Conservation (phyloP, 2,888 invertebrate species). For the Drosophila engyochracea region DNA sequence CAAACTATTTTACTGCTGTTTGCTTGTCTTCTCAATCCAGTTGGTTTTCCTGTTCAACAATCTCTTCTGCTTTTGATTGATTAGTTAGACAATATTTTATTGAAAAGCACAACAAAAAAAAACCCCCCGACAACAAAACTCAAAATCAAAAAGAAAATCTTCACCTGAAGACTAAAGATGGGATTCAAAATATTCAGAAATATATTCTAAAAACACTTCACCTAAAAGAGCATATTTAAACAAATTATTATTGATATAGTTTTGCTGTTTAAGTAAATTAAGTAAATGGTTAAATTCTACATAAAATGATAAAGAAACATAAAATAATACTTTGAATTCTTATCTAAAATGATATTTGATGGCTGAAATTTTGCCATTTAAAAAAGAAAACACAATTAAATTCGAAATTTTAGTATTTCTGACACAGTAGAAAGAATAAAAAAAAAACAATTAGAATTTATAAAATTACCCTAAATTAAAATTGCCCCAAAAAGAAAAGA, state of each 20-base stretch:
- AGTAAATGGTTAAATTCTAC: neutral
- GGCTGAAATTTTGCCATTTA: neutral
- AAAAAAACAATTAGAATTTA: neutral
- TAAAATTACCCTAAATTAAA: neutral
- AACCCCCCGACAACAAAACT: neutral
- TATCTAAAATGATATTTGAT: neutral
- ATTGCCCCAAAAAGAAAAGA: neutral
- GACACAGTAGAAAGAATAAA: neutral
- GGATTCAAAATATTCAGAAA: neutral
- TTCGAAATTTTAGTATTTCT: neutral
- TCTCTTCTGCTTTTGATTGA: slow-evolving; percentile 11
- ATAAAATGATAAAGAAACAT: neutral
- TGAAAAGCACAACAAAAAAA: neutral
- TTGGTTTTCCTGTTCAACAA: slow-evolving; percentile 3
- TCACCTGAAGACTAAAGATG: neutral
- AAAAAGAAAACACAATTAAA: neutral
- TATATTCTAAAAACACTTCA: neutral
- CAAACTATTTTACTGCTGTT: slow-evolving; percentile 2
- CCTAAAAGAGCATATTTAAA: neutral
- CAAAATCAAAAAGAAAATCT: neutral
- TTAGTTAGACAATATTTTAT: neutral
- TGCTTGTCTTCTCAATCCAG: neutral
- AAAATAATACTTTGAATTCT: neutral
- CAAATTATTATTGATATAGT: neutral
- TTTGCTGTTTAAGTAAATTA: neutral